A percentile compares a stretch with the other conserved stretches of the same genome.
Evolutionary conservation across 2,797 vertebrate genomes (phyloP).

Genomic region (Poecilia velifera): DNA sequence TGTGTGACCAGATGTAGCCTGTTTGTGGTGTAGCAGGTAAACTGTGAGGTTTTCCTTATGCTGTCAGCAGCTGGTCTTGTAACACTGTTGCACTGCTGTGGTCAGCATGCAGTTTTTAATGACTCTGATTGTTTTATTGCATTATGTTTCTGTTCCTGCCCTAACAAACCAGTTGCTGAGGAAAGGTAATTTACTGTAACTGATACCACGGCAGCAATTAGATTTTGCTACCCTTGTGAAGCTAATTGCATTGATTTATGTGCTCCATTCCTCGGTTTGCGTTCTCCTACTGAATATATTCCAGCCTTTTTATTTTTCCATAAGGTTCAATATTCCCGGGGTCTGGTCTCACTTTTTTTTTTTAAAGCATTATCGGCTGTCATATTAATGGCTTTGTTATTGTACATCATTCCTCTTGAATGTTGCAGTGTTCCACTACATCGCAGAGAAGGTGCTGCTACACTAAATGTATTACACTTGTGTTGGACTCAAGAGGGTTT

Average conservation of each 20-base stretch:
- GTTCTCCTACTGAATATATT: not conserved
- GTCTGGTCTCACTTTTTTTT: conserved; percentile 13
- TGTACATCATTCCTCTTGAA: not conserved
- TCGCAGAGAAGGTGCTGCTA: conserved; percentile 7
- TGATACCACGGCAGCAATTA: conserved; percentile 38
- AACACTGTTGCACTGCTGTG: not conserved
- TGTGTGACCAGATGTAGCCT: not conserved
- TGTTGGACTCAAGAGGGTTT: conserved; percentile 4
- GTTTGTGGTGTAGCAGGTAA: not conserved
- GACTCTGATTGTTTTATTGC: conserved; percentile 21
- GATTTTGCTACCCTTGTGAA: conserved; percentile 23
- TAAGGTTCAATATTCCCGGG: conserved; percentile 10
- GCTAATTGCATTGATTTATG: conserved; percentile 23
- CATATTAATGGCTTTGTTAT: not conserved
- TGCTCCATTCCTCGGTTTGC: not conserved
- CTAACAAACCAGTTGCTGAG: conserved; percentile 27
- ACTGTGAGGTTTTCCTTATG: conserved; percentile 14
- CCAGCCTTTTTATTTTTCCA: not conserved
- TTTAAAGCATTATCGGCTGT: not conserved
- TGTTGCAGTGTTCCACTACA: not conserved
- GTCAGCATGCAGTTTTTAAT: conserved; percentile 2
- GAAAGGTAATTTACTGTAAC: conserved; percentile 41
- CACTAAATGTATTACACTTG: conserved; percentile 4
- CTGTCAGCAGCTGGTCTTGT: conserved; percentile 8
- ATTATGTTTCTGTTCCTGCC: conserved; percentile 4